Conservation (phyloP, 2,888 invertebrate genomes). For the Acanthosoma haemorrhoidale region DNA sequence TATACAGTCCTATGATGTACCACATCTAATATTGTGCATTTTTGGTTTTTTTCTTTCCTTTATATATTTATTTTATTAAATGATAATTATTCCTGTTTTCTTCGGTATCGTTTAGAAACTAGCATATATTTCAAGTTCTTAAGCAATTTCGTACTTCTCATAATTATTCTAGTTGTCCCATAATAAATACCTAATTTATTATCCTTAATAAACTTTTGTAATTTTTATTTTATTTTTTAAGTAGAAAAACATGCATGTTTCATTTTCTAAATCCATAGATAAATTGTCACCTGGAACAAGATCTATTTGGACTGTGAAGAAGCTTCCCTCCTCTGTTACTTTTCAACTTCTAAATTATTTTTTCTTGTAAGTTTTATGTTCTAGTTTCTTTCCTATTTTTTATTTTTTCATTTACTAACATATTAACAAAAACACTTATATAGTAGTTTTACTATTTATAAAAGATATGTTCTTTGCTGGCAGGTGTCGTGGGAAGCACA, state of each 20-base stretch:
- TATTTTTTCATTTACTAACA: neutral
- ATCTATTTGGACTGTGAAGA: slow-evolving; percentile 7
- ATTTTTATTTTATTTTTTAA: slow-evolving; percentile 1
- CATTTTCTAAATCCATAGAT: slow-evolving; percentile 8
- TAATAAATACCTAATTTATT: no score
- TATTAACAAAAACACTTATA: neutral
- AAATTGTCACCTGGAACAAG: neutral
- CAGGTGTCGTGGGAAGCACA: slow-evolving; percentile 24
- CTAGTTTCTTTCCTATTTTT: neutral
- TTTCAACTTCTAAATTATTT: neutral
- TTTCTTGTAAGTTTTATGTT: neutral
- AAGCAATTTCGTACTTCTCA: no score
- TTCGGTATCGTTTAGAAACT: no score
- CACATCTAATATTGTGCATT: no score
- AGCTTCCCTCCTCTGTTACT: slow-evolving; percentile 8
- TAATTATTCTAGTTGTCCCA: no score
- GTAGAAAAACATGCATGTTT: slow-evolving; percentile 10
- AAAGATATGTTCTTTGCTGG: neutral
- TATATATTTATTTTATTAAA: no score
- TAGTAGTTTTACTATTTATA: neutral
- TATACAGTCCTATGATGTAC: no score
- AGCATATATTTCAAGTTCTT: no score
- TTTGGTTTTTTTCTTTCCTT: no score
- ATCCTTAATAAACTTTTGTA: neutral
- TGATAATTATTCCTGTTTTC: no score